Base-by-base conservation (phyloP, 2,888 invertebrate genomes). In the Opisthograptis luteolata region DNA sequence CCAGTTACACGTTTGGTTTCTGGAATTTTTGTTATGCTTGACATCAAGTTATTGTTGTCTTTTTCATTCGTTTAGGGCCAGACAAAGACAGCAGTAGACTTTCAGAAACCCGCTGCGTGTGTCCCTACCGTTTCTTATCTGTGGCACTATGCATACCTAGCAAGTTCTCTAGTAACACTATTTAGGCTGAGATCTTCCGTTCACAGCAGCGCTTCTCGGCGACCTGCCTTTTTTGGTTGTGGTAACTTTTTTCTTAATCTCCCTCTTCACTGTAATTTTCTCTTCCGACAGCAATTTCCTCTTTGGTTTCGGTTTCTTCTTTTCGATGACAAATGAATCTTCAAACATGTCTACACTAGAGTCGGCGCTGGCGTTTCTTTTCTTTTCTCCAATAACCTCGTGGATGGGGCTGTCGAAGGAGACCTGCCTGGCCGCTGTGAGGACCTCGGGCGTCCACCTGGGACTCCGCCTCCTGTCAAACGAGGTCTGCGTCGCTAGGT, bases 301-400 rank as follows among this genome's bases (percentile, higher is more conserved):
- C 52, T 69, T 86, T 1, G 82, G 77, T 45, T 79, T 87, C 0
- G 79, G 68, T 54, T 83, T 87, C 22, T 79, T 84, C 20, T 79
- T 80, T 36, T 84, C 79, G 2, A 83, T 71, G 1, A 66, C 74
- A 24, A 83, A 83, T 0, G 91, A 87, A 55, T 91, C 90, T 0
- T 90, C 91, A 27, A 91, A 90, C 2, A 91, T 82, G 43, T 91
- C 91, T 0, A 72, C 78, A 37, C 91, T 90, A 0, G 85, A 79
- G 48, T 88, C 78, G 0, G 70, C 68, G 0, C 51, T 51, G 73
- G 5, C 39, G 9, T 62, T 60, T 35, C 47, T 62, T 62, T 67
- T 69, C 28, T 12, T 74, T 1, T 75, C 77, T 0, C 75, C 81
- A 0, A 87, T 79, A 8, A 85, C 56, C 55, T 79, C 81, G 34